Conservation (phyloP, 2,888 invertebrate genomes). For the Tipula confusa region DNA sequence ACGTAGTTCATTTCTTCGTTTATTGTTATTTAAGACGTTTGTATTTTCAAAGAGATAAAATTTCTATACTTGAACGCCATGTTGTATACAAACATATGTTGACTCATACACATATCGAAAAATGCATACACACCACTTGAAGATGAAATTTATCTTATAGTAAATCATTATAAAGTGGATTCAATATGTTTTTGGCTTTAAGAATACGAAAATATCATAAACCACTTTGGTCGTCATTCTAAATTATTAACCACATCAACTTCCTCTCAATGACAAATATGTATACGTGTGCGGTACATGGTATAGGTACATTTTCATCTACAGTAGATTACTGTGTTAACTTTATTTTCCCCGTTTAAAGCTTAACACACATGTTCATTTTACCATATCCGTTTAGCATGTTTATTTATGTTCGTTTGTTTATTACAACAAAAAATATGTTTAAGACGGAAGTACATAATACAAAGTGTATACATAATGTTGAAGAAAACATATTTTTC, state of each 20-base stretch:
- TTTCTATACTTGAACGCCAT: neutral
- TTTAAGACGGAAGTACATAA: neutral
- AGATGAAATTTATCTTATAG: too few species aligned
- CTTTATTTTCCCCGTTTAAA: conserved; percentile 12
- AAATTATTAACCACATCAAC: neutral
- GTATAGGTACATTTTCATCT: neutral
- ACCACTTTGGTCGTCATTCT: neutral
- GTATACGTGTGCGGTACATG: neutral
- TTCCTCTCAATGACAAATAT: neutral
- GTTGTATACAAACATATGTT: neutral
- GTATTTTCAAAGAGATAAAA: neutral
- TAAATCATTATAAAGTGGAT: too few species aligned
- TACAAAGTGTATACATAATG: neutral
- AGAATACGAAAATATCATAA: neutral
- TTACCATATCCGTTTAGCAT: conserved; percentile 6
- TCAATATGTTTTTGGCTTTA: neutral
- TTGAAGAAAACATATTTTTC: neutral
- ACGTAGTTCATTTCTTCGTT: neutral
- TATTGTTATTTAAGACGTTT: neutral
- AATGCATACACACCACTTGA: too few species aligned
- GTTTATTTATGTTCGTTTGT: neutral
- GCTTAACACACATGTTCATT: neutral
- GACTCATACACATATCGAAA: neutral
- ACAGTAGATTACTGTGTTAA: neutral
- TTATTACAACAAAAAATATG: neutral